phyloP scores from a whole-genome alignment of 2,888 invertebrate genomes.

The Eupithecia subumbrata region DNA sequence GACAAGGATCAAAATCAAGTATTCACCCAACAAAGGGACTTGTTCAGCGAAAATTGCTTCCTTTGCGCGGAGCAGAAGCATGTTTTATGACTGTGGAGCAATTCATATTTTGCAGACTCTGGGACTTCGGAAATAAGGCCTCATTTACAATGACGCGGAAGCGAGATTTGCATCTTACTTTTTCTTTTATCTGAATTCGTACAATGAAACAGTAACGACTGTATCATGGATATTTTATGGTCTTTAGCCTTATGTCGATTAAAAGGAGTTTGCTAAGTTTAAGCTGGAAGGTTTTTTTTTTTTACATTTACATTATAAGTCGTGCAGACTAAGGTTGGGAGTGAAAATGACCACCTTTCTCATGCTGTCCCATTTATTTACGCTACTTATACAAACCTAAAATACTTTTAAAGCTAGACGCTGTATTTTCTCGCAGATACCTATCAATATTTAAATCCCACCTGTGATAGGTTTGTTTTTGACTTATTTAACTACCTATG shows the following conservation, averaged over 20 bases:
- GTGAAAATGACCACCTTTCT: not conserved
- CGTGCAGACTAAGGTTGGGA: not conserved
- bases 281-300: not conserved
- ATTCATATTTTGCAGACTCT: constrained; percentile 61
- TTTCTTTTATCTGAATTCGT: constrained; percentile 21
- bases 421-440: not conserved
- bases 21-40: constrained; percentile 57
- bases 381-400: no score
- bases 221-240: constrained; percentile 11
- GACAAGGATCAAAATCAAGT: constrained; percentile 58
- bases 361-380: not conserved
- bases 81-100: constrained; percentile 56
- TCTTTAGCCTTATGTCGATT: constrained; percentile 9
- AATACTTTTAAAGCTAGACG: not conserved
- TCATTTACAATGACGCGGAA: constrained; percentile 24
- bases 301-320: not conserved
- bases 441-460: not conserved
- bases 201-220: constrained; percentile 24
- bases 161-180: constrained; percentile 15
- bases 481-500: not conserved
- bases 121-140: constrained; percentile 47
- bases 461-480: not conserved
- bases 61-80: constrained; percentile 54
- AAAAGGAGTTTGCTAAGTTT: not conserved
- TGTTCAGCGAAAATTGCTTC: constrained; percentile 59